Evolutionary conservation across 2,797 vertebrate genomes (phyloP).

Genomic region (Paramormyrops hopkinsi): DNA sequence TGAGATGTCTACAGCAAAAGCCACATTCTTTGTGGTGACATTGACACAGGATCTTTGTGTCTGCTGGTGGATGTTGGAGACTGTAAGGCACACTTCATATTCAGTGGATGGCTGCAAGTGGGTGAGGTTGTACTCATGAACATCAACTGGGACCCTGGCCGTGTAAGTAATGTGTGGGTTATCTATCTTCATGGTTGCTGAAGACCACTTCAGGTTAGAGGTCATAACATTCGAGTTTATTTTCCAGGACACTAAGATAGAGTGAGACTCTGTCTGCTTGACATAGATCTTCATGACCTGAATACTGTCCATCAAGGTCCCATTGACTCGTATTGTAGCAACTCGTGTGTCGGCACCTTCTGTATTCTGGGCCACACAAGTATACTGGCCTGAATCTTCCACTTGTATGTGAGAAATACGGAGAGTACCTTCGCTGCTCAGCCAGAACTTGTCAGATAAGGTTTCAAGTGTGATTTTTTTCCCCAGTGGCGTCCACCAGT

Average conservation of each 20-base stretch:
- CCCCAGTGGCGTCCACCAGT: slow-evolving; percentile 94
- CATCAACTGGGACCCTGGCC: slow-evolving; percentile 86
- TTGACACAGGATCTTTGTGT: slow-evolving; percentile 89
- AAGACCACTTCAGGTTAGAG: slow-evolving; percentile 92
- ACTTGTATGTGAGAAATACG: slow-evolving; percentile 77
- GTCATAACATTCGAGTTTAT: slow-evolving; percentile 87
- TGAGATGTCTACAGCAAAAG: slow-evolving; percentile 75
- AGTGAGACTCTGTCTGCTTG: slow-evolving; percentile 85
- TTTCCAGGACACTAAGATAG: slow-evolving; percentile 92
- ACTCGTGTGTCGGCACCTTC: slow-evolving; percentile 90
- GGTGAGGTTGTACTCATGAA: slow-evolving; percentile 93
- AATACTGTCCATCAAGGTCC: slow-evolving; percentile 80
- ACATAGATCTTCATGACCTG: slow-evolving; percentile 90
- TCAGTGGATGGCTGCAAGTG: slow-evolving; percentile 89
- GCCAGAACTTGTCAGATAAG: slow-evolving; percentile 80
- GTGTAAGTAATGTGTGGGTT: slow-evolving; percentile 96
- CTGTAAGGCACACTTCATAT: slow-evolving; percentile 90
- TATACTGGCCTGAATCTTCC: slow-evolving; percentile 90
- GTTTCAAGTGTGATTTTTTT: slow-evolving; percentile 81
- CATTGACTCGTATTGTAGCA: slow-evolving; percentile 81
- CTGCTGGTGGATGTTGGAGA: slow-evolving; percentile 85
- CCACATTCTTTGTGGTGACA: slow-evolving; percentile 80
- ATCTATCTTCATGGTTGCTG: slow-evolving; percentile 94
- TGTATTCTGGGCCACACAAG: slow-evolving; percentile 84
- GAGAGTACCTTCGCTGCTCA: slow-evolving; percentile 80